These are phyloP conservation scores for Ferrisia virgata DNA, from an alignment of 2,888 invertebrate species.

Conservation along the genomic window DNA sequence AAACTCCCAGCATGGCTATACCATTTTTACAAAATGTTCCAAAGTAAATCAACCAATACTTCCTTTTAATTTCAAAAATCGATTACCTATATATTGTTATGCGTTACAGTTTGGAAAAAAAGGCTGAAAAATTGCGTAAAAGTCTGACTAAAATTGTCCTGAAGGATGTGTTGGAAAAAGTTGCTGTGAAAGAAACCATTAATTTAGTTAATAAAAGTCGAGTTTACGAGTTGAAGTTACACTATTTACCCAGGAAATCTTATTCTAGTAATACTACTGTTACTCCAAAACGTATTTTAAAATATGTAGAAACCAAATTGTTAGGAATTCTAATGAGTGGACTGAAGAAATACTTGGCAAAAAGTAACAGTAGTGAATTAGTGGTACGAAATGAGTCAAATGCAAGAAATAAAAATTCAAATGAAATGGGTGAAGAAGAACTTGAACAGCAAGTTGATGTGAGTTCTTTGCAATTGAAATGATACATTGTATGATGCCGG, in stretches of 20 bases:
- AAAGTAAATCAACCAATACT: slow-evolving; percentile 38
- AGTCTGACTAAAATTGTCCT: slow-evolving; percentile 75
- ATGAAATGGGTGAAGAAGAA: neutral
- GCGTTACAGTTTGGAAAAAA: slow-evolving; percentile 55
- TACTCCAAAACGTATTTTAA: slow-evolving; percentile 49
- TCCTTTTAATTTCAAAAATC: too few species aligned
- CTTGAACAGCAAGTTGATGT: neutral
- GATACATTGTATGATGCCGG: neutral
- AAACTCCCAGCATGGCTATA: slow-evolving; percentile 95
- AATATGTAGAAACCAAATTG: slow-evolving; percentile 71
- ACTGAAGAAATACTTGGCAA: slow-evolving; percentile 49
- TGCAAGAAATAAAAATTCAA: neutral
- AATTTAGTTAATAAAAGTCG: slow-evolving; percentile 57
- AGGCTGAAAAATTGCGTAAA: slow-evolving; percentile 67
- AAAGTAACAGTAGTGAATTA: slow-evolving; percentile 41
- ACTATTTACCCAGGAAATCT: slow-evolving; percentile 47
- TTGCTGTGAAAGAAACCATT: slow-evolving; percentile 63
- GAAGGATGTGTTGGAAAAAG: slow-evolving; percentile 71
- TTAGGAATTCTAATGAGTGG: slow-evolving; percentile 59
- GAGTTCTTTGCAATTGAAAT: neutral
- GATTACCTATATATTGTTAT: too few species aligned
- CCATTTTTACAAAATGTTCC: slow-evolving; percentile 61
- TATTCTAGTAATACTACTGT: slow-evolving; percentile 49
- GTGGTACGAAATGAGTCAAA: neutral
- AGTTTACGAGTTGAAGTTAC: slow-evolving; percentile 45